Base-by-base conservation (phyloP, 2,797 vertebrate genomes). In the Parambassis ranga region DNA sequence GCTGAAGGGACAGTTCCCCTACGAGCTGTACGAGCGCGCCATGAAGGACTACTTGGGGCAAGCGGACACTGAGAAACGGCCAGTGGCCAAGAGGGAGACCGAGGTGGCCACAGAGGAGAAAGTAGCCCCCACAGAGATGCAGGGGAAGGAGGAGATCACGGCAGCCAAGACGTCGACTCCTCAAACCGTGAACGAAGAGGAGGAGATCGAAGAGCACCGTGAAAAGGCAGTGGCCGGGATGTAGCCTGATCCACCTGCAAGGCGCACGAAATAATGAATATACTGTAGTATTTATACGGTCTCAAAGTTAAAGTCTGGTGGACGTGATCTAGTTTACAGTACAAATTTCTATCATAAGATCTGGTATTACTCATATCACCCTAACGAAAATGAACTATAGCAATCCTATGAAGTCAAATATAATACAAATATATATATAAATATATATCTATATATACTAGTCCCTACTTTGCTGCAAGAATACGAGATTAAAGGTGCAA, bases 191-290 rank as follows among this genome's bases (percentile, higher is more conserved):
- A 87, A 88, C 18, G 93, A 93, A 43, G 94, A 93, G 3, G 89
- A 78, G n/a, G 93, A 91, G 66, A n/a, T n/a, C n/a, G 91, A 85
- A 75, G 92, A 95, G 86, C 93, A 90, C 75, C 89, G 92, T 44
- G 89, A 90, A 19, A 96, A 97, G 83, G 77, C 91, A 51, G 92
- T 92, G 35, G 94, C 94, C 81, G 96, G 96, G 91, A 98, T 93
- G 93, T 94, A 92, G 85, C 61, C 60, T n/a, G 49, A 22, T 2
- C 33, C 26, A n/a, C 46, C 42, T 15, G 28, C 72, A 36, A 76
- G 41, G 72, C 59, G 77, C 83, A 77, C 76, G 71, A 78, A 60
- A 74, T 76, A 60, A 57, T 87, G 67, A 85, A 78, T 86, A 73
- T 85, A n/a, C n/a, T n/a, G n/a, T n/a, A 77, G 82, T 90, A 86